A percentile compares a stretch with the other conserved stretches of the same genome.
These are phyloP conservation scores for Alouatta caraya DNA, from an alignment of 2,797 vertebrate genomes.

Conservation along the genomic window DNA sequence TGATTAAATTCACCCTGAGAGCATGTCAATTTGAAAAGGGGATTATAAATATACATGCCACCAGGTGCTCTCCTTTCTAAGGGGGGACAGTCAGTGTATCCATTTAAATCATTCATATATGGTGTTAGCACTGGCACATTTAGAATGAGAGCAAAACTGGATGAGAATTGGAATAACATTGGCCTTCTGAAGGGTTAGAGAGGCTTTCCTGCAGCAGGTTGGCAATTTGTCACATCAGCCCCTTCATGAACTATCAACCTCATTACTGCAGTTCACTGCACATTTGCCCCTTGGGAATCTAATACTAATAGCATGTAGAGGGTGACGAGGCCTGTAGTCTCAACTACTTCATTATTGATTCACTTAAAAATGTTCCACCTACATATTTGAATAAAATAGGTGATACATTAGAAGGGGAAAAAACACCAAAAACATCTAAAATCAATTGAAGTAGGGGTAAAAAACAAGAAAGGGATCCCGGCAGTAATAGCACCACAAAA, in stretches of 20 bases:
- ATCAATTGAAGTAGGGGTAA: slow-evolving; percentile 61
- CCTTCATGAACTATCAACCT: slow-evolving; percentile 83
- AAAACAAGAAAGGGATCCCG: slow-evolving; percentile 51
- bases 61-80: not conserved
- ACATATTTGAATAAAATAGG: slow-evolving; percentile 69
- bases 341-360: slow-evolving; percentile 76
- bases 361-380: slow-evolving; percentile 74
- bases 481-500: slow-evolving; percentile 43
- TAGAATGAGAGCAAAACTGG: slow-evolving; percentile 27
- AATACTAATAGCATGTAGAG: slow-evolving; percentile 73
- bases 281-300: slow-evolving; percentile 74
- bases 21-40: slow-evolving; percentile 57
- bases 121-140: not conserved
- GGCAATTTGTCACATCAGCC: slow-evolving; percentile 81
- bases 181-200: slow-evolving; percentile 60
- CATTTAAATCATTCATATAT: slow-evolving; percentile 39
- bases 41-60: slow-evolving; percentile 67
- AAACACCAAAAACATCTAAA: slow-evolving; percentile 56
- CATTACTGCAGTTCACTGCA: slow-evolving; percentile 80
- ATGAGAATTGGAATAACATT: slow-evolving; percentile 59
- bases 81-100: not conserved
- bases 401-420: slow-evolving; percentile 38
- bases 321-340: slow-evolving; percentile 62
- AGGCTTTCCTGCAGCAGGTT: slow-evolving; percentile 77
- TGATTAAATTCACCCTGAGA: slow-evolving; percentile 74